Evolutionary conservation across 2,797 vertebrate genomes (phyloP).

Genomic region (Taeniopygia guttata): DNA sequence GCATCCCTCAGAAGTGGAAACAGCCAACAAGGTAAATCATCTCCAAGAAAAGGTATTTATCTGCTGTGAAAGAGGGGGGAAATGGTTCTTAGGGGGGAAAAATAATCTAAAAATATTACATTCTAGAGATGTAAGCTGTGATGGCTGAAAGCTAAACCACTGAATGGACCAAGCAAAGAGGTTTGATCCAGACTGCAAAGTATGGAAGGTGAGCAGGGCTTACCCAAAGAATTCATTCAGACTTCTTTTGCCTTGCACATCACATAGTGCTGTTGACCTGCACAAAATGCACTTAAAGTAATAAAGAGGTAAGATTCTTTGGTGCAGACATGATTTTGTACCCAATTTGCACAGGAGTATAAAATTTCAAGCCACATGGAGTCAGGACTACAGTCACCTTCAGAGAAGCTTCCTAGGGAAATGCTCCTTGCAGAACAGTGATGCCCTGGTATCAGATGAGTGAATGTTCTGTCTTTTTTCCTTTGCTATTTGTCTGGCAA

Average conservation of each 20-base stretch:
- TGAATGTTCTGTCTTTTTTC: background rate
- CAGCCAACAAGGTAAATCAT: background rate
- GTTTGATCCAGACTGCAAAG: background rate
- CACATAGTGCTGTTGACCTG: background rate
- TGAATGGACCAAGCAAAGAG: background rate
- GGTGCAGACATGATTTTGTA: background rate
- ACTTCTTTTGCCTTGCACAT: background rate
- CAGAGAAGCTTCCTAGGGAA: background rate
- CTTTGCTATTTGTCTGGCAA: background rate
- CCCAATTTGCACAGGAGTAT: background rate
- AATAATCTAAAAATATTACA: background rate
- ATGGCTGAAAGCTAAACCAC: background rate
- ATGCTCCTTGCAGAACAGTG: accelerated
- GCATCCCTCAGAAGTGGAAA: background rate
- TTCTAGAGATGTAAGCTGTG: background rate
- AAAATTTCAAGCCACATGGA: background rate
- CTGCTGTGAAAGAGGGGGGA: background rate
- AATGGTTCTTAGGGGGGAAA: accelerated
- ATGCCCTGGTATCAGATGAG: background rate
- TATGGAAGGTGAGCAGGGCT: background rate
- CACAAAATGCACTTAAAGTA: background rate
- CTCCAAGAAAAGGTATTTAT: background rate
- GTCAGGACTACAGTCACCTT: background rate
- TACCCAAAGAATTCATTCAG: background rate
- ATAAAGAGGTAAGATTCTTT: background rate